These are phyloP conservation scores for Martes flavigula DNA, from an alignment of 2,797 vertebrate genomes.

Conservation along the genomic window DNA sequence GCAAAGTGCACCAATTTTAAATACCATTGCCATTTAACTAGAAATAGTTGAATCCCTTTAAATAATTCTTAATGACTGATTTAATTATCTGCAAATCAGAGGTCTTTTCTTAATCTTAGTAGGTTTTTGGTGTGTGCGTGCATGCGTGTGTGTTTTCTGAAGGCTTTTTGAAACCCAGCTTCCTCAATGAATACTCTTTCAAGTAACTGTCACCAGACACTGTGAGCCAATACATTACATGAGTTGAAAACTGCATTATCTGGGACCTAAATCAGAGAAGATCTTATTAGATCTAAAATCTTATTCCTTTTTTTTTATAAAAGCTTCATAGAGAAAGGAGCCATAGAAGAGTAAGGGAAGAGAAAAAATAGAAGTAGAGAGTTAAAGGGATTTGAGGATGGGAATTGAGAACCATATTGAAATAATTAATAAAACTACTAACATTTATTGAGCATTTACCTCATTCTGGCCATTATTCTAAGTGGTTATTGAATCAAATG, in stretches of 20 bases:
- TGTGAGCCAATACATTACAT: background rate
- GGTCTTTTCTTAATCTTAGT: background rate
- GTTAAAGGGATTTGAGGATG: background rate
- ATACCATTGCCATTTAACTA: background rate
- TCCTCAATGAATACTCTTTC: slow-evolving; percentile 60
- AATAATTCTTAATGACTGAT: slow-evolving; percentile 32
- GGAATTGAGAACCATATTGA: background rate
- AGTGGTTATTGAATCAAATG: background rate
- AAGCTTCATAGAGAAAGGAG: slow-evolving; percentile 28
- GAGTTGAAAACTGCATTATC: slow-evolving; percentile 55
- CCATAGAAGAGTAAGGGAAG: background rate
- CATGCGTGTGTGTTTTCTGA: background rate
- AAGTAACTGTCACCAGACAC: slow-evolving; percentile 54
- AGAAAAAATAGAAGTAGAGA: background rate
- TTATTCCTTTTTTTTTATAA: slow-evolving; percentile 45
- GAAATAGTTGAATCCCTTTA: background rate
- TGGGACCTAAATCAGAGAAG: slow-evolving; percentile 60
- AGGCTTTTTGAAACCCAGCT: slow-evolving; percentile 44
- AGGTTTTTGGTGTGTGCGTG: background rate
- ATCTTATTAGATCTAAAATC: slow-evolving; percentile 51
- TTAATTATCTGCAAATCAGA: slow-evolving; percentile 4
- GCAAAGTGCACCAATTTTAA: slow-evolving; percentile 45
- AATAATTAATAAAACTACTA: slow-evolving; percentile 44
- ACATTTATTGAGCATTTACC: slow-evolving; percentile 34
- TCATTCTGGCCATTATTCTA: background rate